Conservation (phyloP, 2,888 invertebrate genomes). For the Drosophila siamana region DNA sequence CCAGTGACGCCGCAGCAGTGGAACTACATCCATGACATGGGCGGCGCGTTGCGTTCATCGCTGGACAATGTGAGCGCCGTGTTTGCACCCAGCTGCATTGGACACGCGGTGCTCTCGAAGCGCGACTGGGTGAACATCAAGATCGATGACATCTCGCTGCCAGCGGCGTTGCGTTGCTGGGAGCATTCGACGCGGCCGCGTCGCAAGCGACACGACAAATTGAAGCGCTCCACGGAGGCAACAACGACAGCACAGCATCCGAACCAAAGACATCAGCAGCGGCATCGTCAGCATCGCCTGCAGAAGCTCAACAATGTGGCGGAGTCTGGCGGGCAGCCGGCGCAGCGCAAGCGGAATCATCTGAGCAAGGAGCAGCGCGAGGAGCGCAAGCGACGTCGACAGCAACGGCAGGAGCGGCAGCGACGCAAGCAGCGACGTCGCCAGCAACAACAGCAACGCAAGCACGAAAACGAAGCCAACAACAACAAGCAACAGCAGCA, state of each 20-base stretch:
- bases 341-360: conserved; percentile 67
- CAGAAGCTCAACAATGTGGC: conserved; percentile 68
- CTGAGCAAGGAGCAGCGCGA: conserved; percentile 78
- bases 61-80: conserved; percentile 94
- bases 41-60: conserved; percentile 92
- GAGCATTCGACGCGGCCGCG: conserved; percentile 87
- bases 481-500: conserved; percentile 29
- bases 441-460: conserved; percentile 54
- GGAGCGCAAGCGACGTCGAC: conserved; percentile 73
- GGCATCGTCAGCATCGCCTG: conserved; percentile 63
- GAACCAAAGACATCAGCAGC: conserved; percentile 72
- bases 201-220: conserved; percentile 74
- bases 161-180: conserved; percentile 95
- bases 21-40: conserved; percentile 97
- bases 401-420: conserved; percentile 71
- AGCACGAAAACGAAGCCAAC: conserved; percentile 59
- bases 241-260: conserved; percentile 68
- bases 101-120: conserved; percentile 95
- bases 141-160: conserved; percentile 93
- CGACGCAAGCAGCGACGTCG: conserved; percentile 74
- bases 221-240: conserved; percentile 82
- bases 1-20: conserved; percentile 96
- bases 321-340: conserved; percentile 19
- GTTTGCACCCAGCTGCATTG: conserved; percentile 97
- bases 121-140: conserved; percentile 94